Evolutionary conservation across 2,888 invertebrate species (phyloP).

Genomic region (Parapristionchus giblindavisi): DNA sequence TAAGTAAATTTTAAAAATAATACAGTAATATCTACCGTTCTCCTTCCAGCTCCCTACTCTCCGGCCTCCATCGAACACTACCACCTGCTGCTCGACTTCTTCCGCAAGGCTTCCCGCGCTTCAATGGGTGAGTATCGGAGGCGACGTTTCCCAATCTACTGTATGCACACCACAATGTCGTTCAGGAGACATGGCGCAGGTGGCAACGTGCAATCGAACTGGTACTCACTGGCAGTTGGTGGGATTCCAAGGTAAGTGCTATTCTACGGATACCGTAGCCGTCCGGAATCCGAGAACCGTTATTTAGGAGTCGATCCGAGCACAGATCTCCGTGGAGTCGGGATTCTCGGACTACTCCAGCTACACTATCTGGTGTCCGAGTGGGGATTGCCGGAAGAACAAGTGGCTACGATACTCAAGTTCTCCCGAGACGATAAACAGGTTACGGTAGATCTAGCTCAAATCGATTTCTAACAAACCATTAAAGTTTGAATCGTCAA

Average conservation of each 20-base stretch:
- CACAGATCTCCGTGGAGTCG: constrained; percentile 74
- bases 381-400: constrained; percentile 3
- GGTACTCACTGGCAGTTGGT: constrained; percentile 75
- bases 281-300: background rate
- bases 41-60: constrained; percentile 34
- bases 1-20: no score
- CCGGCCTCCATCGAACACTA: constrained; percentile 37
- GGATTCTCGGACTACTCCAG: constrained; percentile 73
- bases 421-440: constrained; percentile 20
- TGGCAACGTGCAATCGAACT: constrained; percentile 72
- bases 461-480: no score
- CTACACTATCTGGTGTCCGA: constrained; percentile 71
- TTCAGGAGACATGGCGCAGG: constrained; percentile 69
- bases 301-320: constrained; percentile 72
- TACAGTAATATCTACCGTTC: background rate
- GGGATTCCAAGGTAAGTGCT: constrained; percentile 74
- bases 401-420: background rate
- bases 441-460: background rate
- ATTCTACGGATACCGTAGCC: background rate
- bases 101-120: constrained; percentile 23
- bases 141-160: background rate
- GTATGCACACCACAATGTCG: background rate
- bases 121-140: constrained; percentile 10
- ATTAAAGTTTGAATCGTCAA: no score
- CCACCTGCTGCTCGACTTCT: constrained; percentile 35